Conservation (phyloP, 2,888 invertebrate species). For the Macroteleia sp. region DNA sequence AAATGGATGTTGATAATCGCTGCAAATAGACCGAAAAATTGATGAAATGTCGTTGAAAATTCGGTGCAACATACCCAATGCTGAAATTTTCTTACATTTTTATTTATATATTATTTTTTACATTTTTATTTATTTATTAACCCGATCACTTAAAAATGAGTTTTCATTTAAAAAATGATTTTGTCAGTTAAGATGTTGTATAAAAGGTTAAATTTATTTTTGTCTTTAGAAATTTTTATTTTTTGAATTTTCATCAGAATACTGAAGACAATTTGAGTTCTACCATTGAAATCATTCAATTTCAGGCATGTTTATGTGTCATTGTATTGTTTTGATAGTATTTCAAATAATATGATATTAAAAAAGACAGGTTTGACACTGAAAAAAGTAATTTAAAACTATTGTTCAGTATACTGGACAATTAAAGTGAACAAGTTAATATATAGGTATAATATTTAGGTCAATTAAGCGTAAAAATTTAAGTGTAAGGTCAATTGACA, state of each 20-base stretch:
- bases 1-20: no score
- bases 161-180: slow-evolving; percentile 3
- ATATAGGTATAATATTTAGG: no score
- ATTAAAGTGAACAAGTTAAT: slow-evolving; percentile 1
- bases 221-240: no score
- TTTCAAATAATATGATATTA: slow-evolving; percentile 4
- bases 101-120: no score
- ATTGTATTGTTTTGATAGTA: slow-evolving; percentile 18
- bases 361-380: background rate
- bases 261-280: background rate
- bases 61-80: no score
- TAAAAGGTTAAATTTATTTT: slow-evolving; percentile 1
- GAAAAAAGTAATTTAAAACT: slow-evolving; percentile 3
- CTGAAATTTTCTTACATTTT: no score
- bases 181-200: background rate
- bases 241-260: no score
- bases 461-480: no score
- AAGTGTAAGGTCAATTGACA: no score
- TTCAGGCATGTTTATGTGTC: slow-evolving; percentile 15
- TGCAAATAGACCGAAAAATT: no score
- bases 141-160: background rate
- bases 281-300: slow-evolving; percentile 16
- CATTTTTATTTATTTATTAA: no score
- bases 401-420: slow-evolving; percentile 5
- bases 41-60: no score